Conservation (phyloP, 1,140 invertebrate genomes). For the Bombus soroeensis region DNA sequence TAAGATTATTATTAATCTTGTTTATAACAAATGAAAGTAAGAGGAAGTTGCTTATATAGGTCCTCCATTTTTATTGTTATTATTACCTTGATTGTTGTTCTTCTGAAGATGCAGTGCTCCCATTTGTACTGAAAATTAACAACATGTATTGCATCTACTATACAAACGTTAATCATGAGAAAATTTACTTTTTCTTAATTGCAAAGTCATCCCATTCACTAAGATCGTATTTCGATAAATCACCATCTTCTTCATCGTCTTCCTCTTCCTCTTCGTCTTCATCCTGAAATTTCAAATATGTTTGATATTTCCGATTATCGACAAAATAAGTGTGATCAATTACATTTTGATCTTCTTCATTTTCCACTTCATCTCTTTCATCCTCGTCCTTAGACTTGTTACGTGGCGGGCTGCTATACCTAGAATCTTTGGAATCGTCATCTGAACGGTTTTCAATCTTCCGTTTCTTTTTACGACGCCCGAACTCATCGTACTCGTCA, state of each 20-base stretch:
- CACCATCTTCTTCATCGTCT: conserved; percentile 87
- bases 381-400: conserved; percentile 79
- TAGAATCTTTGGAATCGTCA: conserved; percentile 79
- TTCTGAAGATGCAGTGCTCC: conserved; percentile 68
- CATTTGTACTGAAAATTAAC: conserved; percentile 74
- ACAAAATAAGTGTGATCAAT: not conserved
- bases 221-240: conserved; percentile 92
- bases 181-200: conserved; percentile 76
- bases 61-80: conserved; percentile 29
- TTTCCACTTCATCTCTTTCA: conserved; percentile 59
- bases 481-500: conserved; percentile 98
- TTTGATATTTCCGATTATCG: not conserved
- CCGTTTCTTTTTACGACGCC: conserved; percentile 92
- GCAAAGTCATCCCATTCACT: conserved; percentile 87
- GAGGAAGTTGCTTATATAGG: not conserved
- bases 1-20: conserved; percentile 2
- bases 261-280: conserved; percentile 83
- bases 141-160: conserved; percentile 27
- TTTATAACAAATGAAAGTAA: not conserved
- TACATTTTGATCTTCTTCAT: conserved; percentile 45
- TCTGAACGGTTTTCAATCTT: conserved; percentile 81
- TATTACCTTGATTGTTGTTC: conserved; percentile 76
- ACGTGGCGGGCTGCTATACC: conserved; percentile 75
- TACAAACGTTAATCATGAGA: not conserved
- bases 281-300: conserved; percentile 42